These are phyloP conservation scores for Pelagia noctiluca DNA, from an alignment of 30 jellyfish, hydroid and myxozoan genomes.

Conservation along the genomic window DNA sequence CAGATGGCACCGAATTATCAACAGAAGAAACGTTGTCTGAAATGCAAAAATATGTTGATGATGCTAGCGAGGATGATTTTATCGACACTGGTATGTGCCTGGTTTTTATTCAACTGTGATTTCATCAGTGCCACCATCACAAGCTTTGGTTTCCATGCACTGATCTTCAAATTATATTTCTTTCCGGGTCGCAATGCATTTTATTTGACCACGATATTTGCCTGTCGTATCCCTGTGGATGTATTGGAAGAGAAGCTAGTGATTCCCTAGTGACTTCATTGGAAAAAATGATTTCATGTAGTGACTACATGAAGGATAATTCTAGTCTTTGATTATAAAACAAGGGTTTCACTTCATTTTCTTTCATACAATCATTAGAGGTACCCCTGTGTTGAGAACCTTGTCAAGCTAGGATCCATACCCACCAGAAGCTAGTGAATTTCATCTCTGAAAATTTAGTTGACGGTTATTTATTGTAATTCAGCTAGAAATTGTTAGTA, in stretches of 20 bases:
- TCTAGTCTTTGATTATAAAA: too few relatives aligned
- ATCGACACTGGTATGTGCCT: too few relatives aligned
- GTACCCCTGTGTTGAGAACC: too few relatives aligned
- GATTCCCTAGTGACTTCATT: slow-evolving; percentile 33
- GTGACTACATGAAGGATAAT: slow-evolving; percentile 73
- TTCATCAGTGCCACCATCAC: too few relatives aligned
- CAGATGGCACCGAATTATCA: slow-evolving; percentile 17
- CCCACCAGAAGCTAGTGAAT: too few relatives aligned
- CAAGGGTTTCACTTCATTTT: too few relatives aligned
- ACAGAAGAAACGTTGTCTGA: slow-evolving; percentile 8
- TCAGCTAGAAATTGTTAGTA: slow-evolving; percentile 47
- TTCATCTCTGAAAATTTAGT: too few relatives aligned
- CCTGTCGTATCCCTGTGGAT: slow-evolving; percentile 73
- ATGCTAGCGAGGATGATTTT: background rate
- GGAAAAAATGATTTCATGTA: slow-evolving; percentile 16
- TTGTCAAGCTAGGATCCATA: too few relatives aligned
- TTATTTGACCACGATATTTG: slow-evolving; percentile 80
- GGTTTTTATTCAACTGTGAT: too few relatives aligned
- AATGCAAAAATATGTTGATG: slow-evolving; percentile 33
- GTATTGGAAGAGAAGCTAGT: slow-evolving; percentile 64
- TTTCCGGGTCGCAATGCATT: slow-evolving; percentile 68
- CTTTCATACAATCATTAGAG: too few relatives aligned
- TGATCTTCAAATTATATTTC: slow-evolving; percentile 68
- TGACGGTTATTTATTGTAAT: too few relatives aligned
- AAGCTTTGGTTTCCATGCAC: slow-evolving; percentile 95